Evolutionary conservation across 2,113 vertebrate genomes (phyloP).

Genomic region (Drymodes brunneopygia): DNA sequence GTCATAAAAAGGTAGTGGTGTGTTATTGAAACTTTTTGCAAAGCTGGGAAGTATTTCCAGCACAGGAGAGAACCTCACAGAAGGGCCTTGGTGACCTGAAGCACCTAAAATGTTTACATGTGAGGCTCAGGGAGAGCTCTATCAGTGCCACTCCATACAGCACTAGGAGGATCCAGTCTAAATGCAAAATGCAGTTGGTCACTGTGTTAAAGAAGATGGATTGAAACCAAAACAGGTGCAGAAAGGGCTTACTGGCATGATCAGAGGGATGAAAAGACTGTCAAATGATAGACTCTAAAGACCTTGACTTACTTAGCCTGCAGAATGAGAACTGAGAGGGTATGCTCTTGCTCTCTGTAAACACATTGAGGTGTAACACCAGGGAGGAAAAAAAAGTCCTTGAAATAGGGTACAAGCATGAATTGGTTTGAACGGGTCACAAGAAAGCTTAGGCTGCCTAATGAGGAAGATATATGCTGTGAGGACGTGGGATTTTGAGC

Average conservation of each 20-base stretch:
- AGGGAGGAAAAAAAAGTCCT: background rate
- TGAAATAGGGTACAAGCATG: background rate
- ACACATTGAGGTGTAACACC: background rate
- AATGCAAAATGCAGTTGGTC: background rate
- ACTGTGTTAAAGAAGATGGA: background rate
- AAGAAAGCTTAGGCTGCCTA: background rate
- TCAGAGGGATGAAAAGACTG: background rate
- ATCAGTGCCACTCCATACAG: accelerated
- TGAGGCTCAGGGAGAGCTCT: background rate
- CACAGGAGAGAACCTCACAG: background rate
- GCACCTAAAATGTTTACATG: background rate
- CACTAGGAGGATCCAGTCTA: background rate
- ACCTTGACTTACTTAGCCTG: background rate
- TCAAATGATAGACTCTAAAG: background rate
- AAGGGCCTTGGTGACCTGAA: background rate
- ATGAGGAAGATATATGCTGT: background rate
- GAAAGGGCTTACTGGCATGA: background rate
- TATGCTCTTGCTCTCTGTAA: background rate
- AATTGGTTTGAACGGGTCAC: background rate
- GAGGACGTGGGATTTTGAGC: background rate
- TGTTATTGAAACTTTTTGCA: background rate
- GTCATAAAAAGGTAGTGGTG: background rate
- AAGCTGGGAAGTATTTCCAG: background rate
- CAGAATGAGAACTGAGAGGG: background rate
- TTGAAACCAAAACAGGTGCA: background rate